Evolutionary conservation across 2,113 vertebrate genomes (phyloP).

Genomic region (Phalacrocorax brasilianus): DNA sequence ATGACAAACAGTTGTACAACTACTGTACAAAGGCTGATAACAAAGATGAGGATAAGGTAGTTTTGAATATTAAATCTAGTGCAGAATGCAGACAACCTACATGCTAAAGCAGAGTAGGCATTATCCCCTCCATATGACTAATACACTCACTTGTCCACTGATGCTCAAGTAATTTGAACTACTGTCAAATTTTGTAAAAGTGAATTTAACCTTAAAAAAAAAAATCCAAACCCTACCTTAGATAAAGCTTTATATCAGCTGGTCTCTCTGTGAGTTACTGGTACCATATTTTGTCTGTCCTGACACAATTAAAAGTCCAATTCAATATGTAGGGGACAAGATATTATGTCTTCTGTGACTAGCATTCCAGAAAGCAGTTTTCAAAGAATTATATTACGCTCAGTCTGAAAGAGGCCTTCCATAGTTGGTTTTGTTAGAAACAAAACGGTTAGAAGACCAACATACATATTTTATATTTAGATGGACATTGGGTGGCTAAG

Average conservation of each 20-base stretch:
- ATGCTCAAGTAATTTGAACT: not conserved
- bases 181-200: not conserved
- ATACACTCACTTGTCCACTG: not conserved
- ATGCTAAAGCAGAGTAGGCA: not conserved
- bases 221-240: not conserved
- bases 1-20: not conserved
- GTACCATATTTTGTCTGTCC: not conserved
- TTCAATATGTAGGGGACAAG: not conserved
- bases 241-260: not conserved
- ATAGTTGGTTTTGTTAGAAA: not conserved
- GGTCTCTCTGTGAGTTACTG: not conserved
- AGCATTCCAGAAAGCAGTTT: not conserved
- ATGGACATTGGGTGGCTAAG: not conserved
- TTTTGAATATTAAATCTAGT: not conserved
- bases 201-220: not conserved
- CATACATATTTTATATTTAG: not conserved
- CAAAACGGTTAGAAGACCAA: not conserved
- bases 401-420: not conserved
- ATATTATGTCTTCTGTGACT: not conserved
- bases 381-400: not conserved
- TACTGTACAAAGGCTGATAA: conserved; percentile 17
- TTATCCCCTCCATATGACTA: not conserved
- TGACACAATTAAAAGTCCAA: not conserved
- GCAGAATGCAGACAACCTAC: not conserved
- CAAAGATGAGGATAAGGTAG: not conserved